Evolutionary conservation across 1,140 invertebrate species (phyloP), one percentile per base, ranked within the genome.

Genomic region (Anoplolepis gracilipes): DNA sequence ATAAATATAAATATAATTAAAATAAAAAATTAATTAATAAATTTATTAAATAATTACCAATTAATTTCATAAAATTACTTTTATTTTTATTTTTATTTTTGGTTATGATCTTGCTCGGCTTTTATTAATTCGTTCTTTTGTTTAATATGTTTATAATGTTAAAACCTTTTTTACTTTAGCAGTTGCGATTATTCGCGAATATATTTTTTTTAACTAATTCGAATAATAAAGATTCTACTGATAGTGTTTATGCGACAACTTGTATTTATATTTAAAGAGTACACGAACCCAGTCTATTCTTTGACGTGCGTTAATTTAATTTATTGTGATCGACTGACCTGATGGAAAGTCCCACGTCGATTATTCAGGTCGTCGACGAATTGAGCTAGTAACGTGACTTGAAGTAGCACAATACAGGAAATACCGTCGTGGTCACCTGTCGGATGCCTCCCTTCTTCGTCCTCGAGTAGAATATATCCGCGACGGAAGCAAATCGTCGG

Each of bases 401-500:
- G 62, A 69, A 72, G 67, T 33, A 13, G n/a, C 53, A 81, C 53
- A 42, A 81, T 59, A 59, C 65, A n/a, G 55, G 28, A 82, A 72
- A 59, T 82, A 79, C 16, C 36, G 57, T 22, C 8, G 30, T 42
- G 22, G 33, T 59, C 76, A 86, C 76, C 53, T 85, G 22, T 49
- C 33, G 11, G 25, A 65, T 49, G 19, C 39, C 25, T 82, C 53
- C 25, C n/a, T 57, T 81, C 70, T 72, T 72, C 78, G 78, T 82
- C 53, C 22, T 59, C 78, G 36, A 82, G 42, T 30, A 65, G 73
- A 75, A 90, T 86, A 88, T 90, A 87, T 77, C 65, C 84, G 87
- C 85, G 87, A 53, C 87, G 89, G 85, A 87, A 82, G 89, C 62
- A 73, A 86, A 88, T 88, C 88, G 75, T 78, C 85, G 92, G 93